A percentile compares a stretch with the other conserved stretches of the same genome.
These are phyloP conservation scores for Chromoteleia sp. DNA, from an alignment of 2,888 invertebrate species.

Conservation along the genomic window DNA sequence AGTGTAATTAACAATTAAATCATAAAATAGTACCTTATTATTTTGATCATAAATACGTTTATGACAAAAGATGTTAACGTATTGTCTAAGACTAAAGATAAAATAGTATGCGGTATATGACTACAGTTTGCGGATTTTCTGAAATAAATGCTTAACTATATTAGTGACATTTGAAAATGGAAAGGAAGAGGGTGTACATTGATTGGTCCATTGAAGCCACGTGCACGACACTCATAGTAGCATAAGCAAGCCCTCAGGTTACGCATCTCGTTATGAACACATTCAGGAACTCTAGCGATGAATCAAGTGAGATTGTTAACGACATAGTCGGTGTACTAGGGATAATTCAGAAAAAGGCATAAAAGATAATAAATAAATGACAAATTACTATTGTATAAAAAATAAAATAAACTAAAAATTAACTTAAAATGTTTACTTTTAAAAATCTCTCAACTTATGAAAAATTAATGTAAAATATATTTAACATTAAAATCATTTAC, in stretches of 20 bases:
- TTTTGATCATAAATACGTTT: too few relatives aligned
- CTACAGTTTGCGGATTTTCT: constrained; percentile 65
- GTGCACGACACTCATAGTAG: constrained; percentile 79
- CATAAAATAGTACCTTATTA: too few relatives aligned
- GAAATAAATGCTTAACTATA: constrained; percentile 69
- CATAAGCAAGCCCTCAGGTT: constrained; percentile 80
- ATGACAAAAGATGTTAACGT: too few relatives aligned
- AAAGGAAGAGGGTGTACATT: constrained; percentile 82
- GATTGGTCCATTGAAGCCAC: constrained; percentile 85
- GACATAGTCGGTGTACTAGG: constrained; percentile 50
- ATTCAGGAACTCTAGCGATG: constrained; percentile 82
- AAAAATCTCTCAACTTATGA: too few relatives aligned
- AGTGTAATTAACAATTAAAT: too few relatives aligned
- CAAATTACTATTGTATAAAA: background rate
- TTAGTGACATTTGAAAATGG: constrained; percentile 70
- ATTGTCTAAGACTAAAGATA: background rate
- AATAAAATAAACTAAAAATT: too few relatives aligned
- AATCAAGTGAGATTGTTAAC: constrained; percentile 84
- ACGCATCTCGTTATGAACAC: constrained; percentile 84
- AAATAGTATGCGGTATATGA: constrained; percentile 8
- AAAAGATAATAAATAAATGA: constrained; percentile 23
- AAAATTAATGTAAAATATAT: too few relatives aligned
- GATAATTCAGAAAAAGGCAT: constrained; percentile 52
- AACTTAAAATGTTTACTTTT: too few relatives aligned
- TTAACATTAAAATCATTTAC: too few relatives aligned